Base-by-base conservation (phyloP, 2,113 vertebrate species). In the Dunckerocampus dactyliophorus region DNA sequence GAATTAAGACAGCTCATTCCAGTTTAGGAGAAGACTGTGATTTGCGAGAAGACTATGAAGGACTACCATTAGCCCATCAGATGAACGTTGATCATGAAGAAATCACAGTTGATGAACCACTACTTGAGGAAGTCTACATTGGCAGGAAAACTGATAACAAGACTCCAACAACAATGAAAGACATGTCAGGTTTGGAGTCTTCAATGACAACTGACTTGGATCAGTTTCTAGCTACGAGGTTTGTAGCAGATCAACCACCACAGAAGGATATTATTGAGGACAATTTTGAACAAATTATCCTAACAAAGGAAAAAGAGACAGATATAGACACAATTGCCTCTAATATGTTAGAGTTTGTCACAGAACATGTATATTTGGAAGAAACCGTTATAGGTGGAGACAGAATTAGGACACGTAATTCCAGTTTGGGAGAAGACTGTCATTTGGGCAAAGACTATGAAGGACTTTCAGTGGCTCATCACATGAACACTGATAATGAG, bases 401-500 rank as follows among this genome's bases (percentile, higher is more conserved):
- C 28, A 10, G n/a, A 34, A 37, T 34, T 2, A 31, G 17, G 16
- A 37, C 8, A n/a, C 3, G 8, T n/a, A 8, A 54, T 54, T 54
- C 28, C 17, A 54, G 52, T 54, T 16, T 11, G 5, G 17, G 5
- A 24, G 16, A 6, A 63, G 49, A n/a, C n/a, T n/a, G n/a, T n/a
- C n/a, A n/a, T n/a, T n/a, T n/a, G n/a, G n/a, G n/a, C n/a, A n/a
- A n/a, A n/a, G n/a, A 67, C 56, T 54, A 69, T 16, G 45, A 55
- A 34, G 51, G 22, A 31, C 15, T 16, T 42, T 13, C 28, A 17
- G 17, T 16, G 28, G 34, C 3, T 15, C 16, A 91, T 1, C 89
- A 93, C 82, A 91, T 88, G 0, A 92, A 90, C 65, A 88, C 89
- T 21, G 88, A 94, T 79, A 54, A 54, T 55, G 53, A 55, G 39